A percentile compares a stretch with the other conserved stretches of the same genome.
These are phyloP conservation scores for Diplodus puntazzo DNA, from an alignment of 2,797 vertebrate species.

Conservation along the genomic window DNA sequence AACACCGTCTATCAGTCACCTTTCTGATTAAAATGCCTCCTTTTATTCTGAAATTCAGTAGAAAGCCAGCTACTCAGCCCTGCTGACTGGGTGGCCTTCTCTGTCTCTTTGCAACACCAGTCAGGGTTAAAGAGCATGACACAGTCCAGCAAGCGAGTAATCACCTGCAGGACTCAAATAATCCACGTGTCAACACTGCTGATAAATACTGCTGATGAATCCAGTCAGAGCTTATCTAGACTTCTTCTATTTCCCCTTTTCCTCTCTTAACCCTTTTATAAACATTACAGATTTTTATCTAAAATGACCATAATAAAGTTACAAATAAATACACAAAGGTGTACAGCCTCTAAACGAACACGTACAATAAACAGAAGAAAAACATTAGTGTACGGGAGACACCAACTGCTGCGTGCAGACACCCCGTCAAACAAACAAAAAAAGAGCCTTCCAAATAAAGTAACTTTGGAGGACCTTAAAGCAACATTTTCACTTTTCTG, in stretches of 20 bases:
- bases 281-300: neutral
- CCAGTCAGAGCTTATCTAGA: conserved; percentile 1
- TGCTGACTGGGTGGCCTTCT: conserved; percentile 58
- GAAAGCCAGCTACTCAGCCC: conserved; percentile 6
- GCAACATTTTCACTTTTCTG: conserved; percentile 35
- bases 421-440: neutral
- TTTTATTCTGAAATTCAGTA: conserved; percentile 37
- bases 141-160: conserved; percentile 45
- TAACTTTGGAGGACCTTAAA: conserved; percentile 11
- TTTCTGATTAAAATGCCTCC: conserved; percentile 12
- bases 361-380: too few relatives aligned
- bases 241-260: neutral
- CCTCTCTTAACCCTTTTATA: neutral
- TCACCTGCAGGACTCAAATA: conserved; percentile 47
- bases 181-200: conserved; percentile 16
- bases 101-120: conserved; percentile 40
- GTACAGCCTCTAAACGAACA: neutral
- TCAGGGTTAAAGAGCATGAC: conserved; percentile 47
- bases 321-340: neutral
- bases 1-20: neutral
- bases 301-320: too few relatives aligned
- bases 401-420: conserved; percentile 17
- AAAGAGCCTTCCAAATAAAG: neutral
- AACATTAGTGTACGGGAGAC: neutral
- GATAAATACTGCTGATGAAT: conserved; percentile 10